phyloP scores from a whole-genome alignment of 2,113 vertebrate genomes.

The Tyto alba region DNA sequence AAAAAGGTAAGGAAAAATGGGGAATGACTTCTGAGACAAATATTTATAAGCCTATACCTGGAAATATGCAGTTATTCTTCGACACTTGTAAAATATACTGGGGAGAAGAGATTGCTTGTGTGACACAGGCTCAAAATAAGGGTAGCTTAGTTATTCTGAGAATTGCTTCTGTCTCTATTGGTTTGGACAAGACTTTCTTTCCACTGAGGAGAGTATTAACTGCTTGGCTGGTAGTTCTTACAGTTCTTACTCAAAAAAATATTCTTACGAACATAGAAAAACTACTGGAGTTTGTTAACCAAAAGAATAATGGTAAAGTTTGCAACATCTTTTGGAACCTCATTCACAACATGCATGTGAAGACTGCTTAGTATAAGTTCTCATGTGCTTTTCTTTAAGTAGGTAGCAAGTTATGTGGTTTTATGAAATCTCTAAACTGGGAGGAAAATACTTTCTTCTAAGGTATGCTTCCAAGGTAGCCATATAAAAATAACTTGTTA shows the following conservation, averaged over 20 bases:
- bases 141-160: background rate
- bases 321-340: background rate
- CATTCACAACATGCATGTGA: background rate
- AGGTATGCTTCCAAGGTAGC: background rate
- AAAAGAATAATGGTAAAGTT: background rate
- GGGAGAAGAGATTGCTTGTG: background rate
- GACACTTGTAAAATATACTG: background rate
- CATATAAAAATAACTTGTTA: slow-evolving; percentile 40
- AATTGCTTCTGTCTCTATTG: background rate
- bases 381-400: background rate
- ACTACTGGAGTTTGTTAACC: background rate
- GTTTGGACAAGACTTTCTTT: background rate
- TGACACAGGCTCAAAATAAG: background rate
- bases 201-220: background rate
- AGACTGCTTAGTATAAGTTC: background rate
- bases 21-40: background rate
- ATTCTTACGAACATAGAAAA: background rate
- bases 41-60: background rate
- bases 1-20: background rate
- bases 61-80: background rate
- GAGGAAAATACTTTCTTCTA: background rate
- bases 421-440: background rate
- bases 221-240: background rate
- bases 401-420: background rate
- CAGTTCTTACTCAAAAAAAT: background rate